These are phyloP conservation scores for Allolobophora icterica DNA, from an alignment of 2,888 invertebrate species.

Conservation along the genomic window DNA sequence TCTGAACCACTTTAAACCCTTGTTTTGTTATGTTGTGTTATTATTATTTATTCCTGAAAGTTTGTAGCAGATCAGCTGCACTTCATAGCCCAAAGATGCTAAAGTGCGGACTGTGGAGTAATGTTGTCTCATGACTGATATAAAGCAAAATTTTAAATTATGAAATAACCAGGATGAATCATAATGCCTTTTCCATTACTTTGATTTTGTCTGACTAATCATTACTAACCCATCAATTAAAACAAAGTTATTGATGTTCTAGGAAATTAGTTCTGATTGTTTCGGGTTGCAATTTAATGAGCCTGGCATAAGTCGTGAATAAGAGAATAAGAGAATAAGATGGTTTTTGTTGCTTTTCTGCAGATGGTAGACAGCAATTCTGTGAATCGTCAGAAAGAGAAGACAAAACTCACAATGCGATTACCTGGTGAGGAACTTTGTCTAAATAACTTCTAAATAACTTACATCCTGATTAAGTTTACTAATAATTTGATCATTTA, in stretches of 20 bases:
- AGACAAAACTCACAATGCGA: background rate
- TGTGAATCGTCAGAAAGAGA: background rate
- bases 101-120: no score
- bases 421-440: background rate
- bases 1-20: no score
- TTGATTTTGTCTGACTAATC: background rate
- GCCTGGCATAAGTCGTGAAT: background rate
- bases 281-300: background rate
- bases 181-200: background rate
- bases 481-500: background rate
- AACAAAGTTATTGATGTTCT: background rate
- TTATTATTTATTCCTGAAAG: no score
- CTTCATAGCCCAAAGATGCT: no score
- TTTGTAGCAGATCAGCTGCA: no score
- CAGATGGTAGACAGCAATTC: conserved; percentile 4
- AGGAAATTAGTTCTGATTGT: background rate
- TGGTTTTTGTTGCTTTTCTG: background rate
- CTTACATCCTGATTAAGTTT: background rate
- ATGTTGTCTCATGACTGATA: no score
- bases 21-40: no score
- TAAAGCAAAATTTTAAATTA: no score
- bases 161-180: no score
- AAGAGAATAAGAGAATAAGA: no score
- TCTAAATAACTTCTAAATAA: background rate
- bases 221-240: background rate